A percentile compares a stretch with the other conserved stretches of the same genome.
phyloP scores from a whole-genome alignment of 2,797 vertebrate species.

The Etheostoma perlongum region DNA sequence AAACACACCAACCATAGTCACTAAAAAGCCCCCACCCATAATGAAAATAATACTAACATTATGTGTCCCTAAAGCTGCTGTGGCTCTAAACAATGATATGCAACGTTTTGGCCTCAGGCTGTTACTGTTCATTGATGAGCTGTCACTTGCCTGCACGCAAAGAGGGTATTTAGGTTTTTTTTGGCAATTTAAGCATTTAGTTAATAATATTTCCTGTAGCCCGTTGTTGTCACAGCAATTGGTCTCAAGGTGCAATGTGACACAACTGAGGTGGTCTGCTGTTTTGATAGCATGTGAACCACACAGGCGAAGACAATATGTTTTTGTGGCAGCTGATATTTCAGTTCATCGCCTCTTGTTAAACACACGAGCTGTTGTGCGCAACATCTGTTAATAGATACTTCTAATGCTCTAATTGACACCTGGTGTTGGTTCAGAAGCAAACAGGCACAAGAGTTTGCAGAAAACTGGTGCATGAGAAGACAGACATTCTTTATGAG shows the following conservation, averaged over 20 bases:
- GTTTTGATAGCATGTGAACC: slow-evolving; percentile 30
- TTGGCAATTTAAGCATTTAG: not conserved
- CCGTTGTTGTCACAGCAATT: not conserved
- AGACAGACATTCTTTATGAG: slow-evolving; percentile 8
- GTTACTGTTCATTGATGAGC: not conserved
- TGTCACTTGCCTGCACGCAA: slow-evolving; percentile 13
- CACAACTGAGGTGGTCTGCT: slow-evolving; percentile 11
- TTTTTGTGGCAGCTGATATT: slow-evolving; percentile 17
- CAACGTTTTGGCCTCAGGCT: slow-evolving; percentile 15
- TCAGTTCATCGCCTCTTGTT: slow-evolving; percentile 44
- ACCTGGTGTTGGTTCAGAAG: slow-evolving; percentile 32
- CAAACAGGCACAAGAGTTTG: slow-evolving; percentile 2
- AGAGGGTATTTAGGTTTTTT: slow-evolving; percentile 14
- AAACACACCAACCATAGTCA: slow-evolving; percentile 4
- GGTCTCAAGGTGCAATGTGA: slow-evolving; percentile 28
- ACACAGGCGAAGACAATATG: not conserved
- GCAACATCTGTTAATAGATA: slow-evolving; percentile 47
- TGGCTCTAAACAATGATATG: slow-evolving; percentile 16
- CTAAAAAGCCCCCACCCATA: not conserved
- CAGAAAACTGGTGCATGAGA: not conserved
- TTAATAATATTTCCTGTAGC: slow-evolving; percentile 11
- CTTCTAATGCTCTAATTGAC: slow-evolving; percentile 25
- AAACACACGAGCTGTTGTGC: slow-evolving; percentile 43
- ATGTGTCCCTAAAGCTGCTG: not conserved
- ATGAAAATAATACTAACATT: slow-evolving; percentile 3